Percentiles rank a stretch among this genome's conserved stretches.
Evolutionary conservation across 2,113 vertebrate genomes (phyloP).

Genomic region (Pygoscelis antarcticus): DNA sequence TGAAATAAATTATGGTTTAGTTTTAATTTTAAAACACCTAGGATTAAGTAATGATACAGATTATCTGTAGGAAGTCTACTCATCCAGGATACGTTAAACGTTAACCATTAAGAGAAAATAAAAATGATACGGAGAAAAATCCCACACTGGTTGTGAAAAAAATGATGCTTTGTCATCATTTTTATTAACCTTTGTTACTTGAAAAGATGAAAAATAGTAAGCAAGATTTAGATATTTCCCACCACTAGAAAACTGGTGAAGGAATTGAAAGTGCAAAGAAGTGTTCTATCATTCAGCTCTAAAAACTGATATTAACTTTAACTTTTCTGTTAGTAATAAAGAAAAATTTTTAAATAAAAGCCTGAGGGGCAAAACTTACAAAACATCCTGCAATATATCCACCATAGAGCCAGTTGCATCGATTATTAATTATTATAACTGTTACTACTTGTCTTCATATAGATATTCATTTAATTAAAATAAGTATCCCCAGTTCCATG

Average conservation of each 20-base stretch:
- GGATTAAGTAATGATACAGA: not conserved
- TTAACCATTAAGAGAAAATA: not conserved
- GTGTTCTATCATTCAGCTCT: not conserved
- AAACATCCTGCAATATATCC: not conserved
- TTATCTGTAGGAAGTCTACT: not conserved
- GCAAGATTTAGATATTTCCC: not conserved
- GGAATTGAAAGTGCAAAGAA: not conserved
- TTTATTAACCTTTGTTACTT: not conserved
- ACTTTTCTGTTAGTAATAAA: not conserved
- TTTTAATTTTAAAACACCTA: not conserved
- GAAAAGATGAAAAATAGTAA: not conserved
- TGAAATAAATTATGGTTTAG: not conserved
- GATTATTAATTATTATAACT: not conserved
- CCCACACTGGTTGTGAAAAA: not conserved
- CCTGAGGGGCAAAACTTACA: not conserved
- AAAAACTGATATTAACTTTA: not conserved
- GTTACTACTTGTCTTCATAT: not conserved
- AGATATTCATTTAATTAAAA: not conserved
- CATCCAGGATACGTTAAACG: not conserved
- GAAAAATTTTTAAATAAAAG: not conserved
- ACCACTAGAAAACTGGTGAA: not conserved
- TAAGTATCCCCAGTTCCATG: not conserved
- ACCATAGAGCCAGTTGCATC: not conserved
- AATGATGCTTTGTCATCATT: not conserved
- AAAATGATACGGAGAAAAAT: not conserved